Conservation (phyloP, 1,140 invertebrate genomes). For the Trinorchestia longiramus region DNA sequence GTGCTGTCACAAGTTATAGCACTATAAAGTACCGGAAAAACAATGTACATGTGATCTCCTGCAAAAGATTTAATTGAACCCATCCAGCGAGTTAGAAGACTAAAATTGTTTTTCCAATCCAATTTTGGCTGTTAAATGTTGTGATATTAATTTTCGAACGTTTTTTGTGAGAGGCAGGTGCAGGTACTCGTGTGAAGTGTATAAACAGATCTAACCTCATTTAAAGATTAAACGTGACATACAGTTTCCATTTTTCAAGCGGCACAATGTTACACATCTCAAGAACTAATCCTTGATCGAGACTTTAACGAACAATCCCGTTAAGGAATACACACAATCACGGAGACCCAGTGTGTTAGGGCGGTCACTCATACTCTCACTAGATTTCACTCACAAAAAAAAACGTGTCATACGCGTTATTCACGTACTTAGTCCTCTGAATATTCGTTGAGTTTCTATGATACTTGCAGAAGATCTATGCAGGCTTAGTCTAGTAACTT, state of each 20-base stretch:
- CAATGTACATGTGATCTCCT: not conserved
- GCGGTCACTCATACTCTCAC: not conserved
- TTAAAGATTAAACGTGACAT: not conserved
- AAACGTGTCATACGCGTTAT: too few species aligned
- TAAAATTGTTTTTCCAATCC: not conserved
- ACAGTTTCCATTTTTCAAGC: not conserved
- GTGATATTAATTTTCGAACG: too few species aligned
- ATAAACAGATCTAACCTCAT: not conserved
- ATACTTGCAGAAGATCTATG: not conserved
- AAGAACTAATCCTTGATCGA: not conserved
- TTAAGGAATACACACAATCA: not conserved
- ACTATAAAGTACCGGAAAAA: not conserved
- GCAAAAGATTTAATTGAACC: not conserved
- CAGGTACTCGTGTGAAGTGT: not conserved
- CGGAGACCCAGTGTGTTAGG: not conserved
- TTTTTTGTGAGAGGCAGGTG: not conserved
- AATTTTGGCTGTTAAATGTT: not conserved
- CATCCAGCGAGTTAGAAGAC: not conserved
- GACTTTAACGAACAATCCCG: not conserved
- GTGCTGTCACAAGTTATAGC: not conserved
- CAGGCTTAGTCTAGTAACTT: not conserved
- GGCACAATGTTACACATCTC: not conserved
- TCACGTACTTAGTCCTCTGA: too few species aligned
- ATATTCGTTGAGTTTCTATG: not conserved
- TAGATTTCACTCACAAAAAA: not conserved